A percentile compares a stretch with the other conserved stretches of the same genome.
phyloP scores from a whole-genome alignment of 2,797 vertebrate species.

The Pipistrellus pygmaeus region DNA sequence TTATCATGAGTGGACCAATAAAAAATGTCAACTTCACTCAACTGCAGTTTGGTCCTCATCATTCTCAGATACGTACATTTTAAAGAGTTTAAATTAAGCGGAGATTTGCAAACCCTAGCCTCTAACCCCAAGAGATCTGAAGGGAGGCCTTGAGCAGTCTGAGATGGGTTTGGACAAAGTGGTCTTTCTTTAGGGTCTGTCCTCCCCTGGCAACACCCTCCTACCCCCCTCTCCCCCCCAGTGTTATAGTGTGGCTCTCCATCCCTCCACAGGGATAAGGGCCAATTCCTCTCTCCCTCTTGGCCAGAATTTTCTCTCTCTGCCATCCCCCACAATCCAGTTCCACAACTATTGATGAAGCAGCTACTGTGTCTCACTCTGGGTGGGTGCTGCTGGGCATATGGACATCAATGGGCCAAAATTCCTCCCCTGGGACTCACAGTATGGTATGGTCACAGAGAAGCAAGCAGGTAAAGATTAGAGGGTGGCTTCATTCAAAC shows the following conservation, averaged over 20 bases:
- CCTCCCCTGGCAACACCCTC: rapidly evolving
- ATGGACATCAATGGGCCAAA: rapidly evolving
- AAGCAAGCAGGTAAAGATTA: not conserved
- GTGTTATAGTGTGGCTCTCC: not conserved
- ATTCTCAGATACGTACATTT: not conserved
- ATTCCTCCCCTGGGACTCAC: not conserved
- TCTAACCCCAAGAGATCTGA: not conserved
- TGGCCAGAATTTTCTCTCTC: not conserved
- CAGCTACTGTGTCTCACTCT: not conserved
- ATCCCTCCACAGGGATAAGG: not conserved
- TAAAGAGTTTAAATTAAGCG: not conserved
- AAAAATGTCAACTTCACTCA: not conserved
- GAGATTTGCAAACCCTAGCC: not conserved
- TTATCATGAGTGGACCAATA: not conserved
- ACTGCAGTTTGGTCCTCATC: not conserved
- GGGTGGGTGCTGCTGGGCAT: not conserved
- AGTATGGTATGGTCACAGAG: not conserved
- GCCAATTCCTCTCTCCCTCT: not conserved
- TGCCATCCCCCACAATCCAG: not conserved
- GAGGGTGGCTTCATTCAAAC: not conserved
- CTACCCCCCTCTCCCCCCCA: rapidly evolving
- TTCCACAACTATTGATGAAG: rapidly evolving
- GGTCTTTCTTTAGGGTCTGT: not conserved
- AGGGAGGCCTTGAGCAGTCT: not conserved
- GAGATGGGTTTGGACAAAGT: not conserved